Conservation (phyloP, 2,888 invertebrate genomes). For the Cheilosia variabilis region DNA sequence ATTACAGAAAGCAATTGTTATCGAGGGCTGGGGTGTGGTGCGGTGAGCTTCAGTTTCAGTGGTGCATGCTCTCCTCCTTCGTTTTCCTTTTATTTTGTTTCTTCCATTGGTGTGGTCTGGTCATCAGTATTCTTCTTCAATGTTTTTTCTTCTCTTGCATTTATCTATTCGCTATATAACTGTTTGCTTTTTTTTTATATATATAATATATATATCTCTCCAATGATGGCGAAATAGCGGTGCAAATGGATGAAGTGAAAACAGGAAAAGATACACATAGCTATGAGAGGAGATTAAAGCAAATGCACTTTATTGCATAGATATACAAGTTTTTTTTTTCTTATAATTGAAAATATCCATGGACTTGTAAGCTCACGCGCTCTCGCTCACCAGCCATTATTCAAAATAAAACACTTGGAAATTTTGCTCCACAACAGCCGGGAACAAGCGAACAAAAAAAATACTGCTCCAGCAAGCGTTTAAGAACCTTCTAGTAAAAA, state of each 20-base stretch:
- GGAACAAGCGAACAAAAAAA: background rate
- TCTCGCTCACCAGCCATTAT: slow-evolving; percentile 22
- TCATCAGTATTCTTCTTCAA: slow-evolving; percentile 42
- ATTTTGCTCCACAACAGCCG: slow-evolving; percentile 1
- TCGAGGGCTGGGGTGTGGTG: slow-evolving; percentile 13
- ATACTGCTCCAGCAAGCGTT: slow-evolving; percentile 15
- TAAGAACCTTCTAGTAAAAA: slow-evolving; percentile 39
- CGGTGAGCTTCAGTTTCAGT: slow-evolving; percentile 47
- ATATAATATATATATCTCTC: slow-evolving; percentile 8
- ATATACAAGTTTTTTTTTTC: background rate
- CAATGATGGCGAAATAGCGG: slow-evolving; percentile 46
- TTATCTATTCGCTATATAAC: slow-evolving; percentile 39
- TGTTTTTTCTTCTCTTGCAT: slow-evolving; percentile 55
- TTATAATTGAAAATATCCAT: slow-evolving; percentile 14
- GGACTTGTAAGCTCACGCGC: slow-evolving; percentile 9
- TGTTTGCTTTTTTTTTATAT: slow-evolving; percentile 29
- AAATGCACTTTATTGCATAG: background rate
- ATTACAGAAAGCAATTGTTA: slow-evolving; percentile 38
- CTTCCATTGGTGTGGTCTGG: slow-evolving; percentile 41
- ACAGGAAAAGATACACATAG: slow-evolving; percentile 6
- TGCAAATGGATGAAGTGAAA: slow-evolving; percentile 36
- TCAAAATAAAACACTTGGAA: slow-evolving; percentile 36
- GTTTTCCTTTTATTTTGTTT: slow-evolving; percentile 1
- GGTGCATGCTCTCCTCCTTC: slow-evolving; percentile 44
- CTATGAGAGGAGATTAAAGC: slow-evolving; percentile 5